phyloP scores from a whole-genome alignment of 2,113 vertebrate genomes.

The Urocynchramus pylzowi region DNA sequence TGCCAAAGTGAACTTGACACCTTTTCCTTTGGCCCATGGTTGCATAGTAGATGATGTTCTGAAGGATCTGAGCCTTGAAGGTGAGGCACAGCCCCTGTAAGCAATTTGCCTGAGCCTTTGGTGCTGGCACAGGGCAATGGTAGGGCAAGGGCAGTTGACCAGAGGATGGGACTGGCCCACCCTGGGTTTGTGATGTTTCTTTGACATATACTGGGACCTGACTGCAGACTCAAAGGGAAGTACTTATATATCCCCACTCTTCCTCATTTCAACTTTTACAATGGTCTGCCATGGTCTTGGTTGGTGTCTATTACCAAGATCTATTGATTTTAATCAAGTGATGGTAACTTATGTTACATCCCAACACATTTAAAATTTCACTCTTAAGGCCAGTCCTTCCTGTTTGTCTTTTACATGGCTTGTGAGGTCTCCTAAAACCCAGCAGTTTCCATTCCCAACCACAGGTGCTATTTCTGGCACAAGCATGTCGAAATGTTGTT shows the following conservation, averaged over 20 bases:
- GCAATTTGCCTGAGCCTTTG: not conserved
- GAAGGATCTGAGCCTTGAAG: not conserved
- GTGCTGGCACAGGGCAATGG: not conserved
- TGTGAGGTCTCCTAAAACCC: not conserved
- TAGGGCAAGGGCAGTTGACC: not conserved
- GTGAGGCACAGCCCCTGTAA: not conserved
- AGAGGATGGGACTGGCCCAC: not conserved
- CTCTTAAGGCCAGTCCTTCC: not conserved
- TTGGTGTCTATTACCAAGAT: not conserved
- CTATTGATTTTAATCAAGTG: not conserved
- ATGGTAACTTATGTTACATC: not conserved
- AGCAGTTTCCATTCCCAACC: not conserved
- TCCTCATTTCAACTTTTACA: not conserved
- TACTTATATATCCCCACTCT: not conserved
- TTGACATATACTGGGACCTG: rapidly evolving
- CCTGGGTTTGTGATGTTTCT: not conserved
- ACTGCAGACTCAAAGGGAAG: not conserved
- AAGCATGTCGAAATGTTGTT: not conserved
- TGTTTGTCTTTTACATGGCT: rapidly evolving
- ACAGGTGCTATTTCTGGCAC: not conserved
- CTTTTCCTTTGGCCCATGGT: not conserved
- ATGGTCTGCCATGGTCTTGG: not conserved
- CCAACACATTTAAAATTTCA: not conserved
- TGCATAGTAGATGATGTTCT: not conserved
- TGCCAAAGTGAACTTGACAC: not conserved